Percentiles rank a stretch among this genome's conserved stretches.
Evolutionary conservation across 2,888 invertebrate genomes (phyloP).

Genomic region (Caenorhabditis uteleia): DNA sequence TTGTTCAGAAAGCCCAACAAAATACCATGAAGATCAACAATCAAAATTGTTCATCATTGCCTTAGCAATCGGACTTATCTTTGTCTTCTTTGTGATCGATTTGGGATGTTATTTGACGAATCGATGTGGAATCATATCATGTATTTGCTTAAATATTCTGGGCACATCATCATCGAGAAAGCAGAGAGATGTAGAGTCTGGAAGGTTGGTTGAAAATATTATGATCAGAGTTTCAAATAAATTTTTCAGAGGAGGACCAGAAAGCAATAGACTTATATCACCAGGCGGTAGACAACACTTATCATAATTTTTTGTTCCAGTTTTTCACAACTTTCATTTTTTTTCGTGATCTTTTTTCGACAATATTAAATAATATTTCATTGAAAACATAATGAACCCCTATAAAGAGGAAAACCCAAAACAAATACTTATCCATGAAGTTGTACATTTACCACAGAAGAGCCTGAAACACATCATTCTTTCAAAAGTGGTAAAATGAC

Average conservation of each 20-base stretch:
- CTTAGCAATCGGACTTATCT: slow-evolving; percentile 74
- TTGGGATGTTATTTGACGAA: slow-evolving; percentile 81
- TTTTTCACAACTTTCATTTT: slow-evolving; percentile 5
- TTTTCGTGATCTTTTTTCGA: not conserved
- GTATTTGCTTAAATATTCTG: slow-evolving; percentile 64
- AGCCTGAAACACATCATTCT: too few species aligned
- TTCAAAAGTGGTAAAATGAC: too few species aligned
- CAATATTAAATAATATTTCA: not conserved
- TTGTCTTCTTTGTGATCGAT: slow-evolving; percentile 81
- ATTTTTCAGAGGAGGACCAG: slow-evolving; percentile 31
- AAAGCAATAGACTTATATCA: slow-evolving; percentile 23
- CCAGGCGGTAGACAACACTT: slow-evolving; percentile 25
- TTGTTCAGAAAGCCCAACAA: slow-evolving; percentile 23
- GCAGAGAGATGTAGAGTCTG: slow-evolving; percentile 43
- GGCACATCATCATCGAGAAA: slow-evolving; percentile 40
- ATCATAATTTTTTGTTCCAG: slow-evolving; percentile 1
- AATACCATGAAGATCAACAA: slow-evolving; percentile 8
- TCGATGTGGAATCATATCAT: slow-evolving; percentile 73
- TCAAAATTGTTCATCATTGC: slow-evolving; percentile 3
- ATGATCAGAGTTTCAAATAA: not conserved
- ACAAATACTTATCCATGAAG: slow-evolving; percentile 35
- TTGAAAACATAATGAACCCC: not conserved
- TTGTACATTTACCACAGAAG: slow-evolving; percentile 42
- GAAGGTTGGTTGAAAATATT: slow-evolving; percentile 24
- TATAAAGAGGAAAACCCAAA: not conserved